A percentile compares a stretch with the other conserved stretches of the same genome.
phyloP scores from a whole-genome alignment of 64 coral and sea anemone genomes.

The Pachyseris speciosa region DNA sequence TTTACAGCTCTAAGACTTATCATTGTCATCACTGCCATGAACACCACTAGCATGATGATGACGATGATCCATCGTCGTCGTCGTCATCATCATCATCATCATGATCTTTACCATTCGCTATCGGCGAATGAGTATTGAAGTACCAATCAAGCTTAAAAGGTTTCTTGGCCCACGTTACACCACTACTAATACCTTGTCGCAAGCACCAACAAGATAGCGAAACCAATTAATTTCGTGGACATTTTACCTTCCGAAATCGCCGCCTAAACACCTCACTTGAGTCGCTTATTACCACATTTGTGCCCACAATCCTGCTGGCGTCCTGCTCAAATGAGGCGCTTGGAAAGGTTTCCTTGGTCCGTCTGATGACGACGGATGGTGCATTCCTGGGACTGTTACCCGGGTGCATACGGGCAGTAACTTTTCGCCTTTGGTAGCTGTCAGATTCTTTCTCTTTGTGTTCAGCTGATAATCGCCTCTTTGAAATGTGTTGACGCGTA shows the following conservation, averaged over 20 bases:
- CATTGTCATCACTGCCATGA: neutral
- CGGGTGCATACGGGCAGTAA: neutral
- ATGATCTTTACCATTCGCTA: no score
- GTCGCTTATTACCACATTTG: neutral
- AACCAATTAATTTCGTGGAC: neutral
- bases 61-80: no score
- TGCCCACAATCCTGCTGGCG: neutral
- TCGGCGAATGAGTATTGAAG: no score
- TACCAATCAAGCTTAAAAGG: no score
- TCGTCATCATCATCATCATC: no score
- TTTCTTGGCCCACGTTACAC: no score
- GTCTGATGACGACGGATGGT: neutral
- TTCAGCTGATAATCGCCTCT: neutral
- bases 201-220: neutral
- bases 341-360: neutral
- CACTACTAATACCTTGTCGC: no score
- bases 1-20: neutral
- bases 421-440: neutral
- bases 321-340: neutral
- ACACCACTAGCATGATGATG: neutral
- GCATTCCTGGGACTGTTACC: neutral
- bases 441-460: neutral
- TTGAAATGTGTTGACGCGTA: neutral
- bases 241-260: constrained; percentile 28
- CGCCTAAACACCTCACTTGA: constrained; percentile 8